phyloP scores from a whole-genome alignment of 2,888 invertebrate species.

The Agrenia bidenticulata region DNA sequence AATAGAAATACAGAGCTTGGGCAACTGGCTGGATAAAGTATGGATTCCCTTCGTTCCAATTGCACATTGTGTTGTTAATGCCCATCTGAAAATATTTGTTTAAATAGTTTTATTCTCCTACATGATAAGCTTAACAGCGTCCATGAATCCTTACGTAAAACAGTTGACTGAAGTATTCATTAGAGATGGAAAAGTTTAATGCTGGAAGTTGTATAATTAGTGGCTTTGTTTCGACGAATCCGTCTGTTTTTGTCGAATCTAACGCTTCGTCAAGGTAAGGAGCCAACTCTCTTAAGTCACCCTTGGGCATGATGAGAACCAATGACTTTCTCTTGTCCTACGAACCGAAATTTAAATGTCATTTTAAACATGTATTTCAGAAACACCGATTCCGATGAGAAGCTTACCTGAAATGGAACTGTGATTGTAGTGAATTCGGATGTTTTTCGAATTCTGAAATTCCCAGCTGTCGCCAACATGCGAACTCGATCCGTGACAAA shows the following conservation, averaged over 20 bases:
- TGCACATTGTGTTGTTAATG: slow-evolving; percentile 47
- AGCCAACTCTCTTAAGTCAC: slow-evolving; percentile 34
- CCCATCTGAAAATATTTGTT: slow-evolving; percentile 38
- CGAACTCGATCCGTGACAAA: slow-evolving; percentile 42
- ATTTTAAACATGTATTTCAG: not conserved
- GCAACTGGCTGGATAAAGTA: slow-evolving; percentile 40
- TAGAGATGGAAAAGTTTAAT: slow-evolving; percentile 47
- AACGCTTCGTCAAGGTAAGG: slow-evolving; percentile 42
- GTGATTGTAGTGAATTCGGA: slow-evolving; percentile 41
- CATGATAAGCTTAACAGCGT: slow-evolving; percentile 10
- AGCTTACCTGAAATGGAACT: slow-evolving; percentile 45
- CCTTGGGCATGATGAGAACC: slow-evolving; percentile 45
- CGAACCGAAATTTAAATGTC: too few relatives aligned
- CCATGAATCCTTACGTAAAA: slow-evolving; percentile 33
- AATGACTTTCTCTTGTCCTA: slow-evolving; percentile 45
- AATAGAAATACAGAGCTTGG: slow-evolving; percentile 40
- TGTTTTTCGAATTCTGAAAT: slow-evolving; percentile 33
- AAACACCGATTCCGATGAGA: too few relatives aligned
- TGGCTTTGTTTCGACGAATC: slow-evolving; percentile 34
- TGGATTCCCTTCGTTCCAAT: slow-evolving; percentile 38
- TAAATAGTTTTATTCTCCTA: not conserved
- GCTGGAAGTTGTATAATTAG: slow-evolving; percentile 42
- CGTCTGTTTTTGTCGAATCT: slow-evolving; percentile 35
- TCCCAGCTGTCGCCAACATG: slow-evolving; percentile 46
- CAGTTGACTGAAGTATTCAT: slow-evolving; percentile 45